Conservation (phyloP, 2,113 vertebrate species). For the Oceanodroma tethys region DNA sequence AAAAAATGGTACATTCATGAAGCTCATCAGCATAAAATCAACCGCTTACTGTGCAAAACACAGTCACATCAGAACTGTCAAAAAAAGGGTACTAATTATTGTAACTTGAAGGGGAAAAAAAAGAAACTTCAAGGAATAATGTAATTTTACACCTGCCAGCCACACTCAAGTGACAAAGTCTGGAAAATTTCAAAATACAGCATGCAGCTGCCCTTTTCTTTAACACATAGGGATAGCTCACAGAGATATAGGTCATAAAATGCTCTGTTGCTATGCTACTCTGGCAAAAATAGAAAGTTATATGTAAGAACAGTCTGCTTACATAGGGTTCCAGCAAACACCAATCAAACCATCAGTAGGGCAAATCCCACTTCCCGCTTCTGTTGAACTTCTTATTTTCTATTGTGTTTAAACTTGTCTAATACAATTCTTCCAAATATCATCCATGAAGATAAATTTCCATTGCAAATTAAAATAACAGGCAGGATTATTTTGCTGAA, state of each 20-base stretch:
- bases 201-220: slow-evolving; percentile 29
- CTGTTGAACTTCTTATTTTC: neutral
- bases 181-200: slow-evolving; percentile 10
- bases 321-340: neutral
- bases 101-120: neutral
- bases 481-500: neutral
- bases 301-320: slow-evolving; percentile 29
- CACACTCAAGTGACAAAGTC: neutral
- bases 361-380: neutral
- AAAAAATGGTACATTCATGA: slow-evolving; percentile 13
- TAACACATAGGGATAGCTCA: neutral
- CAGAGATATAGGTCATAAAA: slow-evolving; percentile 26
- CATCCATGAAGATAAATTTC: neutral
- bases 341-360: neutral
- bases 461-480: neutral
- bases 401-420: neutral
- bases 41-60: slow-evolving; percentile 34
- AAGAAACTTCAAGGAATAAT: neutral
- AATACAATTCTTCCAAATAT: neutral
- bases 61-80: neutral
- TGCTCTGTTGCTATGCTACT: slow-evolving; percentile 36
- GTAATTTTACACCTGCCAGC: slow-evolving; percentile 13
- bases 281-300: slow-evolving; percentile 46
- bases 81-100: slow-evolving; percentile 35
- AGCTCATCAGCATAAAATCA: slow-evolving; percentile 28